Evolutionary conservation across 2,888 invertebrate genomes (phyloP).

Genomic region (Embidobia sp.): DNA sequence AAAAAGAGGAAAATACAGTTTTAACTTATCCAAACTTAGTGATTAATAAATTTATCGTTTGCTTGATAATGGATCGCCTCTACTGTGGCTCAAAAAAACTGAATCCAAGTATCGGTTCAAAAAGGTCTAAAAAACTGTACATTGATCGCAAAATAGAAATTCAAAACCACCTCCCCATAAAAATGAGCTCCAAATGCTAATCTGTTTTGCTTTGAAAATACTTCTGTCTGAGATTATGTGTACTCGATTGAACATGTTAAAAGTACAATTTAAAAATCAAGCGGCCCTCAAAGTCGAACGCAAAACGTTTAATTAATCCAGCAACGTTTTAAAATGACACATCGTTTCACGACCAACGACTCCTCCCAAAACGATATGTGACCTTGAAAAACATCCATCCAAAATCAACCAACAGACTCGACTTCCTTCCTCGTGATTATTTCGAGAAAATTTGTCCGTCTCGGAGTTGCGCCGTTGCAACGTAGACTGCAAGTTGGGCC

Average conservation of each 20-base stretch:
- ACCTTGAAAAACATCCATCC: not conserved
- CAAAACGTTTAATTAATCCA: not conserved
- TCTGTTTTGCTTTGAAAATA: constrained; percentile 5
- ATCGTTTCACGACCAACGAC: not conserved
- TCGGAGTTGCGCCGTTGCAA: constrained; percentile 71
- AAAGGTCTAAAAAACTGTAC: constrained; percentile 50
- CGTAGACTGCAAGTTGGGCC: constrained; percentile 68
- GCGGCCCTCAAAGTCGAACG: not conserved
- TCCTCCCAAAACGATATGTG: constrained; percentile 5
- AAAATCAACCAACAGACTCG: constrained; percentile 20
- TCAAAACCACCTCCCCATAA: constrained; percentile 30
- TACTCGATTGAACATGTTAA: not conserved
- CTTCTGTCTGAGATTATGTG: constrained; percentile 14
- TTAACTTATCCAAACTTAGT: constrained; percentile 1
- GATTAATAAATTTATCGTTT: not conserved
- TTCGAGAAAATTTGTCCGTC: constrained; percentile 32
- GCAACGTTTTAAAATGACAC: not conserved
- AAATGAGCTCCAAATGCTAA: constrained; percentile 37
- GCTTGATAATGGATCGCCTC: constrained; percentile 9
- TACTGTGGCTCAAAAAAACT: constrained; percentile 41
- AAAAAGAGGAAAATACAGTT: too few relatives aligned
- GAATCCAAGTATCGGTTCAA: constrained; percentile 36
- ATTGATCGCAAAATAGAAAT: constrained; percentile 51
- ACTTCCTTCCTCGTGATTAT: too few relatives aligned
- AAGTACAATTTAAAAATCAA: constrained; percentile 5